Percentiles rank a stretch among this genome's conserved stretches.
Evolutionary conservation across 2,797 vertebrate genomes (phyloP).

Genomic region (Microctenopoma lineatum): DNA sequence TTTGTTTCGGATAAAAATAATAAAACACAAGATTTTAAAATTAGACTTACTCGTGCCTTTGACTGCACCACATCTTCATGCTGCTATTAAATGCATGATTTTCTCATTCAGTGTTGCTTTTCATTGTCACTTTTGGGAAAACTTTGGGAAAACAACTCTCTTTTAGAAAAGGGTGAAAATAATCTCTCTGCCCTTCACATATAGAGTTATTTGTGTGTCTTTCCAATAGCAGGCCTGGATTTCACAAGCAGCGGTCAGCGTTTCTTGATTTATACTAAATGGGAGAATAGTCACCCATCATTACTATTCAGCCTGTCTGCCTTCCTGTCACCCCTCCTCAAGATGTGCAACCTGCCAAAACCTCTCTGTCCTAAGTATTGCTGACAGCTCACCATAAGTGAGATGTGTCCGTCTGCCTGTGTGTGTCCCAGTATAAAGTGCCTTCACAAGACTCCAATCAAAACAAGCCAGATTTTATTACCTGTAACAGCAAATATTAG

Average conservation of each 20-base stretch:
- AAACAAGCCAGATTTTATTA: slow-evolving; percentile 28
- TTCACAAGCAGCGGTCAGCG: slow-evolving; percentile 47
- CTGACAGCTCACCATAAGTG: slow-evolving; percentile 87
- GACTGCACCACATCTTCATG: too few relatives aligned
- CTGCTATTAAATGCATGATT: too few relatives aligned
- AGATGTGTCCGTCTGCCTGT: slow-evolving; percentile 11
- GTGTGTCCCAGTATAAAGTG: slow-evolving; percentile 23
- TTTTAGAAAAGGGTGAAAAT: not conserved
- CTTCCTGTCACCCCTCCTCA: slow-evolving; percentile 53
- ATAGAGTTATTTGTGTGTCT: slow-evolving; percentile 31
- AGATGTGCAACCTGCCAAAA: slow-evolving; percentile 29
- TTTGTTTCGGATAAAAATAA: too few relatives aligned
- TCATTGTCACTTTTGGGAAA: not conserved
- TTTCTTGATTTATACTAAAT: slow-evolving; percentile 56
- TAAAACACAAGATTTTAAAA: too few relatives aligned
- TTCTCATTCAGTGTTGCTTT: not conserved
- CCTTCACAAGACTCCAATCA: slow-evolving; percentile 31
- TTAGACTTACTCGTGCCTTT: too few relatives aligned
- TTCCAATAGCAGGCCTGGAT: slow-evolving; percentile 36
- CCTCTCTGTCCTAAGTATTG: slow-evolving; percentile 85
- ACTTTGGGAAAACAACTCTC: too few relatives aligned
- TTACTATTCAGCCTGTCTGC: slow-evolving; percentile 60
- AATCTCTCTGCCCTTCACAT: slow-evolving; percentile 6
- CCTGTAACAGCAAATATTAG: slow-evolving; percentile 37
- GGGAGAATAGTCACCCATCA: slow-evolving; percentile 63